Evolutionary conservation across 2,797 vertebrate genomes (phyloP), one percentile per base, ranked within the genome.

Genomic region (Galago senegalensis): DNA sequence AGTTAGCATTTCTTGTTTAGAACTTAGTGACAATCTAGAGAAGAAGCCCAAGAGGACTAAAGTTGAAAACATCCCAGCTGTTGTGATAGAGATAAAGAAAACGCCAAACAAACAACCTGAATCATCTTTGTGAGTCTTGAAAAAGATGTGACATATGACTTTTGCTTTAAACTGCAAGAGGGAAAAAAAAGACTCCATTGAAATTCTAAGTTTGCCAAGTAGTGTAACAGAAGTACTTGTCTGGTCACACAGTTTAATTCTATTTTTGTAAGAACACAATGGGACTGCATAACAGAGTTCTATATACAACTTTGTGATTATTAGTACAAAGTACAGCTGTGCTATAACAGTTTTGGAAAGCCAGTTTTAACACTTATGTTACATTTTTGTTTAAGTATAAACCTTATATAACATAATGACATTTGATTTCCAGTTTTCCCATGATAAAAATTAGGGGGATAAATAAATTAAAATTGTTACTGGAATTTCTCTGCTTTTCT

Each of bases 61-160:
- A 97, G 97, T 92, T 1, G 99, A 99, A 95, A 98, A 94, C 95
- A 90, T 97, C 70, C 98, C 98, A 89, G 97, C 98, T 37, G 94
- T 97, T 84, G 98, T 98, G 95, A 97, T 99, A 46, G 99, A 99
- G 93, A 96, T 98, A 0, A 98, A 99, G 53, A 95, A 98, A 0
- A 96, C 98, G 95, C 95, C 99, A 96, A 93, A 98, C 0, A 99
- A 98, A 93, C 99, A 99, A 97, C 99, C 99, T 93, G 99, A 99
- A 97, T 99, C 99, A 0, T 99, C 99, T 96, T 98, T 99, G 98
- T 99, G 99, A 99, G 98, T 96, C 95, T 98, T 92, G 87, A 87
- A 1, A 14, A 70, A 93, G 92, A 93, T 97, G 98, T 97, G 98
- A 96, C 98, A 77, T 96, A 95, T 97, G 97, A 98, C 86, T 97